Evolutionary conservation across 2,113 vertebrate species (phyloP).

Genomic region (Etheostoma cragini): DNA sequence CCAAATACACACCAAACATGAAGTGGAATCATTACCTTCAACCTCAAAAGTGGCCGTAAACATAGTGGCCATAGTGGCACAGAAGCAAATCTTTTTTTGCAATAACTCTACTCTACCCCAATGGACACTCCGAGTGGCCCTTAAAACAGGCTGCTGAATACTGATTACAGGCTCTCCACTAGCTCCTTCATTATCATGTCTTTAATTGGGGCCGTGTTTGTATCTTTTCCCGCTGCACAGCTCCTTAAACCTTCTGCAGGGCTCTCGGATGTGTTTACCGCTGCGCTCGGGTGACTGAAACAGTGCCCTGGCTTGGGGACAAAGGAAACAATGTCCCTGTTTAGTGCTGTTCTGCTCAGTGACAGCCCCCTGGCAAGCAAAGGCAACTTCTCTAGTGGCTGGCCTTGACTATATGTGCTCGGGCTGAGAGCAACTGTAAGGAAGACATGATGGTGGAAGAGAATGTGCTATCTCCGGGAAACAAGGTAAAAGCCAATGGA

Average conservation of each 20-base stretch:
- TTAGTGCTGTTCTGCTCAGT: constrained; percentile 40
- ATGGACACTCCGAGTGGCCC: constrained; percentile 18
- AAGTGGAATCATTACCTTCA: constrained; percentile 14
- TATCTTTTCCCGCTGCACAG: background rate
- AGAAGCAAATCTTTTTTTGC: background rate
- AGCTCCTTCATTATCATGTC: constrained; percentile 42
- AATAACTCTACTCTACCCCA: constrained; percentile 16
- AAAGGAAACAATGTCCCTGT: constrained; percentile 53
- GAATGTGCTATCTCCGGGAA: constrained; percentile 13
- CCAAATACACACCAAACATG: background rate
- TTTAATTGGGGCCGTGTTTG: constrained; percentile 45
- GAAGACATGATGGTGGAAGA: constrained; percentile 20
- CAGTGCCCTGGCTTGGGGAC: constrained; percentile 41
- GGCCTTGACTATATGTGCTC: constrained; percentile 34
- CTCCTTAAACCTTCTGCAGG: constrained; percentile 35
- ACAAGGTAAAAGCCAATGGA: background rate
- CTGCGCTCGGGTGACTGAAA: constrained; percentile 39
- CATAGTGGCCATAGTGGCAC: background rate
- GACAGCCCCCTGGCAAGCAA: constrained; percentile 54
- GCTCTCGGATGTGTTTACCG: constrained; percentile 53
- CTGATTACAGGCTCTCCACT: constrained; percentile 43
- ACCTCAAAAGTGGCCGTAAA: constrained; percentile 6
- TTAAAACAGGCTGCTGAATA: constrained; percentile 35
- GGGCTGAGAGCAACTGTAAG: constrained; percentile 23
- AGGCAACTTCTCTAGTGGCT: constrained; percentile 26